phyloP scores from a whole-genome alignment of 2,888 invertebrate genomes.

The Ashinkailepas kermadecensis region DNA sequence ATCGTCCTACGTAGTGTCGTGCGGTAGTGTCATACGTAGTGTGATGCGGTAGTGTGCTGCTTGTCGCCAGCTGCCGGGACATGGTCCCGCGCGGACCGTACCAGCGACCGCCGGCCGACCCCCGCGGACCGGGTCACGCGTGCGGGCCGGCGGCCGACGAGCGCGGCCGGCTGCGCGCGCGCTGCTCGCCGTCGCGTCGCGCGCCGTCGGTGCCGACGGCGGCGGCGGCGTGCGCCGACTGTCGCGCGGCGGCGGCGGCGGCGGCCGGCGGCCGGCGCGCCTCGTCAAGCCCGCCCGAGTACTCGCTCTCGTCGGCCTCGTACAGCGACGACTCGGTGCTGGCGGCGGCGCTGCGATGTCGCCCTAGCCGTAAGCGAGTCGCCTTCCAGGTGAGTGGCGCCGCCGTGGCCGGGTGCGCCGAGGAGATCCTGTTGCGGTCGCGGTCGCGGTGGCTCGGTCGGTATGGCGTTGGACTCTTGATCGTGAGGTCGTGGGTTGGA shows the following conservation, averaged over 20 bases:
- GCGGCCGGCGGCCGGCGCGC: neutral
- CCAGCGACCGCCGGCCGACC: neutral
- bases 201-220: neutral
- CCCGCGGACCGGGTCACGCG: no score
- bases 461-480: no score
- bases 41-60: no score
- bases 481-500: no score
- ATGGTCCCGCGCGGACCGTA: neutral
- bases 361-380: neutral
- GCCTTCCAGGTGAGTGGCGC: neutral
- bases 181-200: neutral
- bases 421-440: no score
- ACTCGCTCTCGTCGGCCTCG: neutral
- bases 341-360: neutral
- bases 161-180: neutral
- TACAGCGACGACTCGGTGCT: conserved; percentile 2
- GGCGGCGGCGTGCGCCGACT: neutral
- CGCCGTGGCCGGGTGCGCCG: no score
- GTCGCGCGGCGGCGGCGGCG: neutral
- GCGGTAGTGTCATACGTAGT: no score
- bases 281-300: neutral
- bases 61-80: no score
- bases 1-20: no score
- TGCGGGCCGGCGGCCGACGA: neutral
- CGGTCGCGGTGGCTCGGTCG: no score